Conservation (phyloP, 2,888 invertebrate genomes). For the Amitus sp. region DNA sequence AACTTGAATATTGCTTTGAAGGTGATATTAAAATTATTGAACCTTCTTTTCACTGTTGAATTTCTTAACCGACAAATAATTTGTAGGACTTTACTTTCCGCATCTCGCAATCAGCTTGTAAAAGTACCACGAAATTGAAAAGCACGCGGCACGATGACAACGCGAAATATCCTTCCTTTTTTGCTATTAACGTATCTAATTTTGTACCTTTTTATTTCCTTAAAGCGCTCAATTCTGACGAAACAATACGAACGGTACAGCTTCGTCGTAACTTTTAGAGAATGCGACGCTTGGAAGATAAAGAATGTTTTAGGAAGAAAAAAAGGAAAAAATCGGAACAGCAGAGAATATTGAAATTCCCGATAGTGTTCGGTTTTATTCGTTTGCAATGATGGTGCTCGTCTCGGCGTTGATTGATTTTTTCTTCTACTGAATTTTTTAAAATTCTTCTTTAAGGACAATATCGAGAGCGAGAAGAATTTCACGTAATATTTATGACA, state of each 20-base stretch:
- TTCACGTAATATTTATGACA: too few relatives aligned
- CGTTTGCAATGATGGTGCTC: neutral
- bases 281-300: neutral
- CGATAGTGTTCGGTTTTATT: neutral
- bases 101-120: neutral
- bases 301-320: neutral
- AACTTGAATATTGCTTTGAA: too few relatives aligned
- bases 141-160: neutral
- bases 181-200: slow-evolving; percentile 1
- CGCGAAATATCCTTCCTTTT: neutral
- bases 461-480: too few relatives aligned
- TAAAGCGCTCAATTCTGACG: neutral
- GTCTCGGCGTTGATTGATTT: neutral
- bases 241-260: neutral
- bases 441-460: neutral
- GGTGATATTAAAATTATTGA: too few relatives aligned
- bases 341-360: slow-evolving; percentile 4
- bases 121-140: neutral
- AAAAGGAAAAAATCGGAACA: neutral
- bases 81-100: too few relatives aligned
- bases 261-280: slow-evolving; percentile 1
- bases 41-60: too few relatives aligned
- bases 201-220: slow-evolving; percentile 1
- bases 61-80: too few relatives aligned
- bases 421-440: neutral